Conservation (phyloP, 2,113 vertebrate species). For the Oostethus manadensis region DNA sequence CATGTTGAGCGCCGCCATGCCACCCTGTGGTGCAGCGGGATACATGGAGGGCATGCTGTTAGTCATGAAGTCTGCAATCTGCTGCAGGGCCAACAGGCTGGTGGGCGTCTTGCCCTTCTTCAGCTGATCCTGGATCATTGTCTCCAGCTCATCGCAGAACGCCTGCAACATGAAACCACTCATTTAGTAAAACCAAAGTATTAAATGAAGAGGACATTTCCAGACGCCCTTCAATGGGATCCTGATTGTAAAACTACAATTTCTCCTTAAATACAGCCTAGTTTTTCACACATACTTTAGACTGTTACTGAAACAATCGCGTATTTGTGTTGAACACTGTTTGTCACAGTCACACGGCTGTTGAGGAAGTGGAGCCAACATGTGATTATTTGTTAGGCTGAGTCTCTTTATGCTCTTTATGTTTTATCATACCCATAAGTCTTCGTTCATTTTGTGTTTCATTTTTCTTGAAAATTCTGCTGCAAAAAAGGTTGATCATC, state of each 20-base stretch:
- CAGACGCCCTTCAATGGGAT: neutral
- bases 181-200: neutral
- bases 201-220: neutral
- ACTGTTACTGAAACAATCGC: constrained; percentile 12
- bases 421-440: no score
- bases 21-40: constrained; percentile 90
- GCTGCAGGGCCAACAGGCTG: constrained; percentile 90
- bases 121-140: constrained; percentile 97
- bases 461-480: no score
- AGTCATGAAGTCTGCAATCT: constrained; percentile 98
- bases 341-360: constrained; percentile 18
- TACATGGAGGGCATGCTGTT: constrained; percentile 89
- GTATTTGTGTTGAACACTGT: constrained; percentile 10
- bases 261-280: neutral
- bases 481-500: no score
- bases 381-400: constrained; percentile 35
- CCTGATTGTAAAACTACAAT: neutral
- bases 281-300: constrained; percentile 22
- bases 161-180: constrained; percentile 67
- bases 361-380: constrained; percentile 32
- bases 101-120: constrained; percentile 97
- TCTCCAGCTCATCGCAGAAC: constrained; percentile 95
- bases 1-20: constrained; percentile 96
- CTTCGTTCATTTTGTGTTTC: no score
- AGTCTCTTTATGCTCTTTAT: constrained; percentile 1